Conservation (phyloP, 2,888 invertebrate genomes). For the Deroplatys truncata region DNA sequence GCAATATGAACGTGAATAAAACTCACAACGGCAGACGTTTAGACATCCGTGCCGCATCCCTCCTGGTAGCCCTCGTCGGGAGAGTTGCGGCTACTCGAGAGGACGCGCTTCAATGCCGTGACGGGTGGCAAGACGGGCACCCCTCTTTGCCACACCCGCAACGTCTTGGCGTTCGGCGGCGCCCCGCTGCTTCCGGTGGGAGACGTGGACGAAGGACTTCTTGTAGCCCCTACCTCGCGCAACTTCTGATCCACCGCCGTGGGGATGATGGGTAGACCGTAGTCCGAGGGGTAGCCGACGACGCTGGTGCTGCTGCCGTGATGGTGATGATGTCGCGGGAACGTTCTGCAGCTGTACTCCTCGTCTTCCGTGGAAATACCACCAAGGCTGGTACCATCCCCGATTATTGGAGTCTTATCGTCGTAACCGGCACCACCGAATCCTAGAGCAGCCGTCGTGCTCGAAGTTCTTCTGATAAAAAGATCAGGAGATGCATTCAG, state of each 20-base stretch:
- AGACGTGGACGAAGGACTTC: conserved; percentile 40
- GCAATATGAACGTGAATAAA: neutral
- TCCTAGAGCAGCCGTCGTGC: conserved; percentile 46
- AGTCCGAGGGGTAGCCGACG: conserved; percentile 67
- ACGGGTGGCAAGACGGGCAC: conserved; percentile 83
- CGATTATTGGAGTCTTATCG: conserved; percentile 73
- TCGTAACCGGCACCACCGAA: conserved; percentile 48
- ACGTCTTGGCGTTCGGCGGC: conserved; percentile 65
- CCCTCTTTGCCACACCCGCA: conserved; percentile 83
- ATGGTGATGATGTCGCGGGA: conserved; percentile 52
- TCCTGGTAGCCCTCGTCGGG: conserved; percentile 90
- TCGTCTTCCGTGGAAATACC: conserved; percentile 48
- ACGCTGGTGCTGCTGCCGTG: neutral
- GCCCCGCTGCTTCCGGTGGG: conserved; percentile 37
- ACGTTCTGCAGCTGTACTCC: conserved; percentile 56
- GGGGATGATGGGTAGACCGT: conserved; percentile 64
- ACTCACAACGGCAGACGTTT: conserved; percentile 37
- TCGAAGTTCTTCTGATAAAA: conserved; percentile 54
- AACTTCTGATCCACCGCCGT: conserved; percentile 41
- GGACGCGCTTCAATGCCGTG: conserved; percentile 76
- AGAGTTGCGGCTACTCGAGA: conserved; percentile 78
- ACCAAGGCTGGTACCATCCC: conserved; percentile 39
- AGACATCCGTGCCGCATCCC: conserved; percentile 89
- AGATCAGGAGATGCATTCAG: conserved; percentile 30
- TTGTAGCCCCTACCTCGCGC: conserved; percentile 37